These are phyloP conservation scores for Micrasema longulum DNA, from an alignment of 1,140 invertebrate genomes.

Conservation along the genomic window DNA sequence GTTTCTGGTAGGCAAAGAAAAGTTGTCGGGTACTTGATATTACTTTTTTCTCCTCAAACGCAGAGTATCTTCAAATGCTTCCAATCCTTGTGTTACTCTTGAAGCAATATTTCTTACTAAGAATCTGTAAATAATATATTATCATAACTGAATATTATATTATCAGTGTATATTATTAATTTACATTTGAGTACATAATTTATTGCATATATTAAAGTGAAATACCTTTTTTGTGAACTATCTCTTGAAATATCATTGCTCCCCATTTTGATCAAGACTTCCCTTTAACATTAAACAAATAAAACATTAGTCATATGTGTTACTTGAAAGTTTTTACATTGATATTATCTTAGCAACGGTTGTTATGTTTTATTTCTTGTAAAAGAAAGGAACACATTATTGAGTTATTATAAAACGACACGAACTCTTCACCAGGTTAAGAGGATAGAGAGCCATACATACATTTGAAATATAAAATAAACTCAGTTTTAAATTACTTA, in stretches of 20 bases:
- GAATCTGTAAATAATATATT: conserved; percentile 6
- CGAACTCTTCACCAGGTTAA: no score
- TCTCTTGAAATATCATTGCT: conserved; percentile 29
- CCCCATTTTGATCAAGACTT: conserved; percentile 3
- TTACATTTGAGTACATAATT: no score
- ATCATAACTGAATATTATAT: no score
- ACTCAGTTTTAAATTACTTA: no score
- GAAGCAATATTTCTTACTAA: conserved; percentile 4
- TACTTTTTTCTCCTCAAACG: conserved; percentile 19
- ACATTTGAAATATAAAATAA: no score
- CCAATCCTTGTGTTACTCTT: conserved; percentile 17
- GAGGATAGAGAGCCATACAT: no score
- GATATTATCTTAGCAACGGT: conserved; percentile 6
- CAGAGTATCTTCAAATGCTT: conserved; percentile 21
- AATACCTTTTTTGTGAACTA: conserved; percentile 28
- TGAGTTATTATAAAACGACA: neutral
- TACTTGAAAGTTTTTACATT: neutral
- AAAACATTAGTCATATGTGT: neutral
- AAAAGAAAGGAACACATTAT: neutral
- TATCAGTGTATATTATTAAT: no score
- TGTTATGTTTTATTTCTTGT: neutral
- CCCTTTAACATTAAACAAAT: no score
- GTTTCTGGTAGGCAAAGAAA: no score
- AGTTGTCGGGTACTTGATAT: no score
- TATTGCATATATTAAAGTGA: no score